Conservation (phyloP, 2,888 invertebrate species). For the Linnaemya tessellans region DNA sequence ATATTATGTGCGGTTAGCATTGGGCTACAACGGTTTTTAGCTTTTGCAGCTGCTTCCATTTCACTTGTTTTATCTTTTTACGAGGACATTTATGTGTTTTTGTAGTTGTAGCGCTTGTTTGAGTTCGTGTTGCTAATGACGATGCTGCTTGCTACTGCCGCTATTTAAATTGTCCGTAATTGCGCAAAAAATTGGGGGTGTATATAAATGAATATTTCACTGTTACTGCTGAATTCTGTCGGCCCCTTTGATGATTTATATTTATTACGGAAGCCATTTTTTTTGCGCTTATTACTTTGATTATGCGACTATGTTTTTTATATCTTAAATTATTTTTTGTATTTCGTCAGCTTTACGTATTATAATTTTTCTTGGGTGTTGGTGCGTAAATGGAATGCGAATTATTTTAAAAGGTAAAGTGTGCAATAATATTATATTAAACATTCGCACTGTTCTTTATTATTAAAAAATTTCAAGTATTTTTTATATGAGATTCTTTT, state of each 20-base stretch:
- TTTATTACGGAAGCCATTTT: background rate
- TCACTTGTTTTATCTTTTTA: constrained; percentile 4
- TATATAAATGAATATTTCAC: constrained; percentile 37
- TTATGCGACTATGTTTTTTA: background rate
- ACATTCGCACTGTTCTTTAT: no score
- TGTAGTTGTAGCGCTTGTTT: constrained; percentile 12
- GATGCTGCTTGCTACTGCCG: constrained; percentile 14
- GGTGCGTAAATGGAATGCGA: background rate
- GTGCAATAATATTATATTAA: background rate
- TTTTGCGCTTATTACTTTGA: background rate
- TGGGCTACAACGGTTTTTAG: constrained; percentile 54
- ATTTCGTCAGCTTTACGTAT: background rate
- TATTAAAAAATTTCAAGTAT: no score
- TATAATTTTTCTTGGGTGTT: background rate
- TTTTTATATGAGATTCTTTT: no score
- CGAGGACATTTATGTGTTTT: background rate
- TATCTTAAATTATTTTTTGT: background rate
- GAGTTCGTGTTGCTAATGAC: constrained; percentile 17
- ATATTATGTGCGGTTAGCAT: constrained; percentile 54
- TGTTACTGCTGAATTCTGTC: constrained; percentile 41
- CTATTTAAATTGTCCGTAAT: constrained; percentile 54
- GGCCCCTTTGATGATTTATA: constrained; percentile 64
- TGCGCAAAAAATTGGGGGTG: constrained; percentile 48
- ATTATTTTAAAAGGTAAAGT: background rate
- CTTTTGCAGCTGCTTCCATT: constrained; percentile 53